These are phyloP conservation scores for Oeneis ivallda DNA, from an alignment of 2,888 invertebrate genomes.

Conservation along the genomic window DNA sequence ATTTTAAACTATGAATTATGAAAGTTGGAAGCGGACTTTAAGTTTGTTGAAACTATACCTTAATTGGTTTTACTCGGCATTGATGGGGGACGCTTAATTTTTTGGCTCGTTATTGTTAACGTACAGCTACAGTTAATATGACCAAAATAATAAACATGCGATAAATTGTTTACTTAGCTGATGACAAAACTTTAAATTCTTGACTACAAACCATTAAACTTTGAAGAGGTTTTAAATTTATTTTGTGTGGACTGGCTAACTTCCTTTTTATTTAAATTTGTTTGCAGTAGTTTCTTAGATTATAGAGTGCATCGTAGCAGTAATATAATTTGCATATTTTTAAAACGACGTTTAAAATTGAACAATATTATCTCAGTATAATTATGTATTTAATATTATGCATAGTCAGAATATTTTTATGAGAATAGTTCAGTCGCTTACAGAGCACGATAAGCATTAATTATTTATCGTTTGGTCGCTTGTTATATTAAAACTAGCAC, in stretches of 20 bases:
- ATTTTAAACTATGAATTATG: no score
- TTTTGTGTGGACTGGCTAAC: conserved; percentile 18
- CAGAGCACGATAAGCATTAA: no score
- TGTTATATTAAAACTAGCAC: not conserved
- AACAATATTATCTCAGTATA: not conserved
- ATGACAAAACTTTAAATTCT: not conserved
- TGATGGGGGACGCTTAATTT: no score
- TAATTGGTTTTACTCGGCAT: no score
- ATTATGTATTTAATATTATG: not conserved
- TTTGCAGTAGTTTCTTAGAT: conserved; percentile 22
- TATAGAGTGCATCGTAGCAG: conserved; percentile 18
- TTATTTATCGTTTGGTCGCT: not conserved
- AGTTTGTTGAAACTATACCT: no score
- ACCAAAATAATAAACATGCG: not conserved
- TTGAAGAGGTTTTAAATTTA: conserved; percentile 18
- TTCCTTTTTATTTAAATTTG: conserved; percentile 27
- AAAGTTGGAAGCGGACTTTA: no score
- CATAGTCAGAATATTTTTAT: not conserved
- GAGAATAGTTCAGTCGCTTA: not conserved
- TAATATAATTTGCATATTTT: conserved; percentile 25
- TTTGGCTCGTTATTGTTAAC: no score
- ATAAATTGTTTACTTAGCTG: not conserved
- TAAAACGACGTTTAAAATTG: not conserved
- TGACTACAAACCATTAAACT: conserved; percentile 3
- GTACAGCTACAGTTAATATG: no score